Evolutionary conservation across 2,797 vertebrate species (phyloP).

Genomic region (Acipenser transmontanus): DNA sequence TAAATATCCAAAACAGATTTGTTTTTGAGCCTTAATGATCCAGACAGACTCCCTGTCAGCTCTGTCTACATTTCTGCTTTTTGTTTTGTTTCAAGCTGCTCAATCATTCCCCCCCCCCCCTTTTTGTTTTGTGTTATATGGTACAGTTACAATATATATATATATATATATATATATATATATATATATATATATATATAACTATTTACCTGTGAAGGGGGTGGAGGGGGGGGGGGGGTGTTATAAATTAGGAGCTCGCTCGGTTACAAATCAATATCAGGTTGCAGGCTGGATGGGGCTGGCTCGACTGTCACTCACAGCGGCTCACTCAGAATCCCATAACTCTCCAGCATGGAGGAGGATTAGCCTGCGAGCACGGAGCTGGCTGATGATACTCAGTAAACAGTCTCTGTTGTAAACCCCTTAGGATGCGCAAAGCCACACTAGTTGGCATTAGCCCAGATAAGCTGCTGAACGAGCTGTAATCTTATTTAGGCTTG

Average conservation of each 20-base stretch:
- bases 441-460: conserved; percentile 96
- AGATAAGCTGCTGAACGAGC: conserved; percentile 98
- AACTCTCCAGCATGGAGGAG: conserved; percentile 64
- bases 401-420: conserved; percentile 84
- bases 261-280: conserved; percentile 61
- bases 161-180: too few relatives aligned
- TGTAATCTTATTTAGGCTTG: conserved; percentile 99
- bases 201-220: too few relatives aligned
- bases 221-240: too few relatives aligned
- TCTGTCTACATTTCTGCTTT: too few relatives aligned
- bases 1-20: too few relatives aligned
- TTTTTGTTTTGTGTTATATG: too few relatives aligned
- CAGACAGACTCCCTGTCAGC: too few relatives aligned
- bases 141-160: too few relatives aligned
- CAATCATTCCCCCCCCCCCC: too few relatives aligned
- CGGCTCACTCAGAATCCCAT: conserved; percentile 60
- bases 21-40: too few relatives aligned
- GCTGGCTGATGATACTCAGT: conserved; percentile 86
- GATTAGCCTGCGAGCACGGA: conserved; percentile 74
- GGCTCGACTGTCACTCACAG: conserved; percentile 42
- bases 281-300: conserved; percentile 36
- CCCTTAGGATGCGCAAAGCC: conserved; percentile 80
- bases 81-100: too few relatives aligned
- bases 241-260: conserved; percentile 14
- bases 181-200: too few relatives aligned